Conservation (phyloP, 2,113 vertebrate genomes). For the Melanerpes formicivorus region DNA sequence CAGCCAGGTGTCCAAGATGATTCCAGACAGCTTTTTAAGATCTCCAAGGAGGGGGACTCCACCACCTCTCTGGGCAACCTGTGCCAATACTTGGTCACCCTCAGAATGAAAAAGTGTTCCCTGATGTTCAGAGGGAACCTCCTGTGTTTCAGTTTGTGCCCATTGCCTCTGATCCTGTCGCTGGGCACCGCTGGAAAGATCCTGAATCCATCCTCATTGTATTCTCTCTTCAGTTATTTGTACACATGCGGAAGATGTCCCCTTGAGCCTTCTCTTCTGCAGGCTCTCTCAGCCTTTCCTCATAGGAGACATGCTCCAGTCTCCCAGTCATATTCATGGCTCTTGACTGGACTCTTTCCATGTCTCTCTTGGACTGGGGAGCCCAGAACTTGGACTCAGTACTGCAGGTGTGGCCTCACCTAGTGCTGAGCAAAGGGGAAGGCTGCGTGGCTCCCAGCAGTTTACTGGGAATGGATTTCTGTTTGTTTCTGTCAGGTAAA, state of each 20-base stretch:
- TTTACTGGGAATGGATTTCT: background rate
- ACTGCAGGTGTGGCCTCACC: background rate
- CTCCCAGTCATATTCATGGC: background rate
- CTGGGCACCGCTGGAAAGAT: background rate
- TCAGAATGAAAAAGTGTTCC: background rate
- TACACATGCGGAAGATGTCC: background rate
- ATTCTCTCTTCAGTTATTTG: background rate
- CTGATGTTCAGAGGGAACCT: background rate
- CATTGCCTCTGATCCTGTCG: background rate
- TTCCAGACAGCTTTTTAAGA: background rate
- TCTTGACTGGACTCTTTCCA: background rate
- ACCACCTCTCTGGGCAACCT: background rate
- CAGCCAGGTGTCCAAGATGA: background rate
- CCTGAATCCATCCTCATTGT: accelerated
- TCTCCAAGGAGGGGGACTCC: background rate
- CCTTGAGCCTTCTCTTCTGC: background rate
- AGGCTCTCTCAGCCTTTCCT: background rate
- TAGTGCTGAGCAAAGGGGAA: background rate
- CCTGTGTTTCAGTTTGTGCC: background rate
- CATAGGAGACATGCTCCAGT: background rate
- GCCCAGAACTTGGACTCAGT: background rate
- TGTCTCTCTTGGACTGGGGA: background rate
- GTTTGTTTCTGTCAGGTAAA: background rate
- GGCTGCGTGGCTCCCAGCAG: background rate
- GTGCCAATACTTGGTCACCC: background rate